Percentiles rank a stretch among this genome's conserved stretches.
These are phyloP conservation scores for Anguilla obscura DNA, from an alignment of 2,797 vertebrate genomes.

Conservation along the genomic window DNA sequence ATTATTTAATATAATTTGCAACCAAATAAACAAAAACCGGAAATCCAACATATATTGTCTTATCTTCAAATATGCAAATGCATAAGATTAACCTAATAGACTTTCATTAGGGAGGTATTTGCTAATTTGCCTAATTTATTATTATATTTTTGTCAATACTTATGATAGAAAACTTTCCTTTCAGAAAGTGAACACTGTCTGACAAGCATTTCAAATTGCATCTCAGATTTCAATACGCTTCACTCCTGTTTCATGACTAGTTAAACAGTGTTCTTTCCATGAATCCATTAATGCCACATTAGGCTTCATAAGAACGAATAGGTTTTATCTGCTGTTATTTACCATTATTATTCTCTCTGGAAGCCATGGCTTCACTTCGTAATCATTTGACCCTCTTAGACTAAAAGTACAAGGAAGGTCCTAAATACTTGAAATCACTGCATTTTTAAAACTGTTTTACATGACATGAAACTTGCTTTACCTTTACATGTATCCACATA, in stretches of 20 bases:
- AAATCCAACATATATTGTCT: not conserved
- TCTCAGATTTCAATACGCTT: not conserved
- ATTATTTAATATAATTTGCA: not conserved
- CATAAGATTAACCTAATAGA: not conserved
- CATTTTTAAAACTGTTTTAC: not conserved
- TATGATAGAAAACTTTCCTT: conserved; percentile 16
- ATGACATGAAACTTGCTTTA: too few relatives aligned
- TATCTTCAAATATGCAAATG: not conserved
- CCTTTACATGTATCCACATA: not conserved
- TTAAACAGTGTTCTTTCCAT: not conserved
- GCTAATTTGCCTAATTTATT: not conserved
- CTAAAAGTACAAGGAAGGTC: not conserved
- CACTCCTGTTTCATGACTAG: not conserved
- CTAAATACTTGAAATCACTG: not conserved
- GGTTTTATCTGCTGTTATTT: not conserved
- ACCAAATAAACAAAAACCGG: not conserved
- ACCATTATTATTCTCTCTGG: not conserved
- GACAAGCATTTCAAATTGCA: not conserved
- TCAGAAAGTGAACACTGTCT: not conserved
- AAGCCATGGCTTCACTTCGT: not conserved
- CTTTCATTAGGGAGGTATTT: not conserved
- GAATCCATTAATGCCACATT: not conserved
- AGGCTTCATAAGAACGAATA: not conserved
- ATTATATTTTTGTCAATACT: not conserved
- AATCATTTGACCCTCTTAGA: not conserved